phyloP scores from a whole-genome alignment of 2,797 vertebrate species.

The Lithobates sylvaticus region DNA sequence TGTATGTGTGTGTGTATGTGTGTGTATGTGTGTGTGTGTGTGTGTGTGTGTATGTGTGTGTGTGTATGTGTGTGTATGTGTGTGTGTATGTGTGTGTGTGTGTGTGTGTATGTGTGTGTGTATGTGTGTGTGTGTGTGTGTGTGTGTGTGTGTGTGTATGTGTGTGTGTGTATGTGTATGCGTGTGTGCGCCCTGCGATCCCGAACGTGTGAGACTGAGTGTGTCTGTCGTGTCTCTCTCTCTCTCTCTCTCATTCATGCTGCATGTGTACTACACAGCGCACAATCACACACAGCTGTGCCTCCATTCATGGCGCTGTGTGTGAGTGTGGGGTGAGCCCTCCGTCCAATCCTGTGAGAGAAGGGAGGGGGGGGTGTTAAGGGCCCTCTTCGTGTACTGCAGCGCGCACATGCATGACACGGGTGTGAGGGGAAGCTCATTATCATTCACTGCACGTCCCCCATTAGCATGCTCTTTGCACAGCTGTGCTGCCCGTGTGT shows the following conservation, averaged over 20 bases:
- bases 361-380: too few relatives aligned
- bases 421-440: neutral
- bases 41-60: neutral
- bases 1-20: neutral
- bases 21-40: neutral
- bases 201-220: neutral
- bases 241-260: constrained; percentile 2
- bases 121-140: neutral
- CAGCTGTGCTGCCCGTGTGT: neutral
- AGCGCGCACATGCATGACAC: too few relatives aligned
- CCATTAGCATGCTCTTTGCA: neutral
- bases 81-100: neutral
- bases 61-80: neutral
- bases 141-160: neutral
- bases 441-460: neutral
- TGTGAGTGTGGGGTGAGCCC: too few relatives aligned
- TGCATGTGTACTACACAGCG: neutral
- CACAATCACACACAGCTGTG: neutral
- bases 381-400: too few relatives aligned
- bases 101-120: neutral
- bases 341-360: too few relatives aligned
- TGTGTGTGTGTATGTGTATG: neutral
- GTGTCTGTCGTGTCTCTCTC: neutral
- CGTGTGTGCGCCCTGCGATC: neutral
- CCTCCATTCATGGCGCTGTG: constrained; percentile 8